Conservation (phyloP, 2,888 invertebrate species). For the Ormyrus rosae region DNA sequence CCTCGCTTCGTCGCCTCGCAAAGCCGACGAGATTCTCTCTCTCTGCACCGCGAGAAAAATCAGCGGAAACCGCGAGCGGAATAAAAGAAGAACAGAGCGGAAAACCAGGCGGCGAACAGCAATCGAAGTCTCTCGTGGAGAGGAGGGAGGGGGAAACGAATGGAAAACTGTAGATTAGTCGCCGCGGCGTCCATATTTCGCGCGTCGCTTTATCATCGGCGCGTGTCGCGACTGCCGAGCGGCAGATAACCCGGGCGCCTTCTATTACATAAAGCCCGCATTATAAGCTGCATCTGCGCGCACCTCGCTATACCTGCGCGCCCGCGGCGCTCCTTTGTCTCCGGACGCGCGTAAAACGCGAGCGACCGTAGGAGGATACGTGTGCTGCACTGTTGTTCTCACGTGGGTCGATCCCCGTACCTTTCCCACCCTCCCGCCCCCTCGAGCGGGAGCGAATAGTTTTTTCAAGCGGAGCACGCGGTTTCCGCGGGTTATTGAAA, state of each 20-base stretch:
- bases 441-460: constrained; percentile 1
- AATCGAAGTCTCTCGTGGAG: not conserved
- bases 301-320: not conserved
- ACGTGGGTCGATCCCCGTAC: not conserved
- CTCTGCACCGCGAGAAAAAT: too few relatives aligned
- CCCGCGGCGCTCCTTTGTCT: constrained; percentile 31
- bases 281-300: constrained; percentile 11
- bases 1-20: too few relatives aligned
- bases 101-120: too few relatives aligned
- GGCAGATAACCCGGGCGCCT: constrained; percentile 44
- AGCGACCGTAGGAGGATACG: not conserved
- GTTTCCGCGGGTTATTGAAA: too few relatives aligned
- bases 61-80: too few relatives aligned
- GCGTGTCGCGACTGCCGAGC: constrained; percentile 39
- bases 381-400: constrained; percentile 30
- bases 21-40: too few relatives aligned
- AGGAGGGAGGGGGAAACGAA: constrained; percentile 3
- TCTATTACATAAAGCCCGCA: constrained; percentile 32
- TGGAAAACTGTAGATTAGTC: not conserved
- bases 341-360: constrained; percentile 7
- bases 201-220: constrained; percentile 37
- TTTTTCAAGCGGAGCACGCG: too few relatives aligned
- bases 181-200: too few relatives aligned
- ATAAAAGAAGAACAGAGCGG: too few relatives aligned
- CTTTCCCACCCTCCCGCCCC: not conserved